phyloP scores from a whole-genome alignment of 1,140 invertebrate species.

The Teleopsis dalmanni region DNA sequence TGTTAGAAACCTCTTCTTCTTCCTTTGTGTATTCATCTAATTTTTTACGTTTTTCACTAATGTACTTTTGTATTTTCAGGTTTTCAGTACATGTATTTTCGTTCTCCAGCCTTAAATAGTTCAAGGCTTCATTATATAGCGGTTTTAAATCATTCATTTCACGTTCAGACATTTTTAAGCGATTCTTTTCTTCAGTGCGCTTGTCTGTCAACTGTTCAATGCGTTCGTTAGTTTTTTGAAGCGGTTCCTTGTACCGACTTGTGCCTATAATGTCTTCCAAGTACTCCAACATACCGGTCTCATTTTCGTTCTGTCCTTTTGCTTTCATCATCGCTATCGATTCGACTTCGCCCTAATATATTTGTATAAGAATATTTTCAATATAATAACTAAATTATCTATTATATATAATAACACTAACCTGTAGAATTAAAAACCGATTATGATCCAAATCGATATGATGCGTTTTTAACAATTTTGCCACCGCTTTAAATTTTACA shows the following conservation, averaged over 20 bases:
- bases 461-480: conserved; percentile 64
- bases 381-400: too few relatives aligned
- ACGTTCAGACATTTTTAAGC: conserved; percentile 81
- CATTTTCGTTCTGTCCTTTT: conserved; percentile 76
- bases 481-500: conserved; percentile 85
- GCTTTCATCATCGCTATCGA: conserved; percentile 99
- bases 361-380: too few relatives aligned
- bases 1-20: conserved; percentile 48
- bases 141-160: conserved; percentile 80
- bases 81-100: conserved; percentile 60
- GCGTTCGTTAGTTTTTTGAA: conserved; percentile 67
- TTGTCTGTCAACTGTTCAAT: conserved; percentile 74
- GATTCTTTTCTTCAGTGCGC: conserved; percentile 78
- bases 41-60: conserved; percentile 51
- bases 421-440: conserved; percentile 94
- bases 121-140: conserved; percentile 80
- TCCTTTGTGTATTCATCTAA: conserved; percentile 46
- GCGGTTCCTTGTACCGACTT: conserved; percentile 77
- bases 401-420: conserved; percentile 35
- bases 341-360: conserved; percentile 98
- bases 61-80: conserved; percentile 60
- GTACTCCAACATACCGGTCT: conserved; percentile 95
- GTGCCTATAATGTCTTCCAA: conserved; percentile 98
- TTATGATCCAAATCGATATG: conserved; percentile 97
- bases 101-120: conserved; percentile 76